These are phyloP conservation scores for Hesperophylax magnus DNA, from an alignment of 1,140 invertebrate species.

Conservation along the genomic window DNA sequence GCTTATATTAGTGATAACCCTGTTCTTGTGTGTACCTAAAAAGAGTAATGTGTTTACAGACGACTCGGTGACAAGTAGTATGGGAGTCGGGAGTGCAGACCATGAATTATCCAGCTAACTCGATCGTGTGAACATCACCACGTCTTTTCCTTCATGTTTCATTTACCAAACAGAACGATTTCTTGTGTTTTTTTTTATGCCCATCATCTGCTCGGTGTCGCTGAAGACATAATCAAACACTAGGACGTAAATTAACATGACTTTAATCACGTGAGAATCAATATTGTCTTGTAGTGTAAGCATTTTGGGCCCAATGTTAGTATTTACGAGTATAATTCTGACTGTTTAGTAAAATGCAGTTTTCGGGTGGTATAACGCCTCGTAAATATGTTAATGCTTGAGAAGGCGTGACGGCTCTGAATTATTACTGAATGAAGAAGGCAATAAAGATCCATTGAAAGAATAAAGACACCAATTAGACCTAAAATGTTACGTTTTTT, in stretches of 20 bases:
- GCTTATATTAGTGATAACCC: too few relatives aligned
- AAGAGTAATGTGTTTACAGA: constrained; percentile 19
- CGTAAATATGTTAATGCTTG: too few relatives aligned
- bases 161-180: neutral
- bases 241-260: neutral
- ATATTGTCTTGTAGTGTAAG: too few relatives aligned
- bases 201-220: neutral
- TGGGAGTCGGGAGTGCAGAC: neutral
- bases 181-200: constrained; percentile 19
- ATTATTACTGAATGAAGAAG: too few relatives aligned
- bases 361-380: too few relatives aligned
- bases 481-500: too few relatives aligned
- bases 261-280: neutral
- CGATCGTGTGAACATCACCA: constrained; percentile 19
- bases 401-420: too few relatives aligned
- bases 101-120: neutral
- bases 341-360: too few relatives aligned
- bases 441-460: too few relatives aligned
- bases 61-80: neutral
- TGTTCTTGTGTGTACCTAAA: neutral
- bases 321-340: too few relatives aligned
- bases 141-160: neutral
- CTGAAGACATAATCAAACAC: neutral
- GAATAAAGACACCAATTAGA: too few relatives aligned
- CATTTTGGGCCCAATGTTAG: too few relatives aligned